Percentiles rank a stretch among this genome's conserved stretches.
These are phyloP conservation scores for Microdon myrmicae DNA, from an alignment of 2,888 invertebrate genomes.

Conservation along the genomic window DNA sequence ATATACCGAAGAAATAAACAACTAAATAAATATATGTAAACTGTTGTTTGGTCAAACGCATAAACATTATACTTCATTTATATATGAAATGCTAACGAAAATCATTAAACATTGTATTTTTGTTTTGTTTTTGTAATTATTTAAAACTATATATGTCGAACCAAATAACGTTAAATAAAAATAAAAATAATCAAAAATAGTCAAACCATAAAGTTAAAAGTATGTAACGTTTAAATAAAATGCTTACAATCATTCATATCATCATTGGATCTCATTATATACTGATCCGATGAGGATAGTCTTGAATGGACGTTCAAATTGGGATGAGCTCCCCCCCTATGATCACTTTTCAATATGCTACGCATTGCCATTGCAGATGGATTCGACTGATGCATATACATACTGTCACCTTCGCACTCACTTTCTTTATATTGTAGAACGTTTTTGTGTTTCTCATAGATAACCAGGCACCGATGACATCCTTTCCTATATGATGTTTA, in stretches of 20 bases:
- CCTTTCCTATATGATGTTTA: slow-evolving; percentile 82
- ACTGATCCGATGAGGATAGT: slow-evolving; percentile 69
- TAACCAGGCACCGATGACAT: slow-evolving; percentile 94
- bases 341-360: slow-evolving; percentile 68
- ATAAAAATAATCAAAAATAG: slow-evolving; percentile 26
- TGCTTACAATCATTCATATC: slow-evolving; percentile 69
- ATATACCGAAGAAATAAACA: slow-evolving; percentile 16
- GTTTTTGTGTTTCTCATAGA: slow-evolving; percentile 94
- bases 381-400: slow-evolving; percentile 69
- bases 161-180: slow-evolving; percentile 26
- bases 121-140: slow-evolving; percentile 8
- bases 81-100: slow-evolving; percentile 42
- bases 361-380: slow-evolving; percentile 69
- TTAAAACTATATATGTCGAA: slow-evolving; percentile 29
- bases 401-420: slow-evolving; percentile 76
- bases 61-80: slow-evolving; percentile 48
- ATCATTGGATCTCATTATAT: slow-evolving; percentile 69
- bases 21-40: slow-evolving; percentile 47
- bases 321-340: slow-evolving; percentile 69
- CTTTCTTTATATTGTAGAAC: slow-evolving; percentile 97
- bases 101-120: slow-evolving; percentile 12
- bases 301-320: slow-evolving; percentile 68
- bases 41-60: slow-evolving; percentile 43
- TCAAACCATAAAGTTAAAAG: slow-evolving; percentile 30
- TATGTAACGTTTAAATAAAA: slow-evolving; percentile 55